A percentile compares a stretch with the other conserved stretches of the same genome.
phyloP scores from a whole-genome alignment of 2,113 vertebrate genomes.

The Clupea harengus region DNA sequence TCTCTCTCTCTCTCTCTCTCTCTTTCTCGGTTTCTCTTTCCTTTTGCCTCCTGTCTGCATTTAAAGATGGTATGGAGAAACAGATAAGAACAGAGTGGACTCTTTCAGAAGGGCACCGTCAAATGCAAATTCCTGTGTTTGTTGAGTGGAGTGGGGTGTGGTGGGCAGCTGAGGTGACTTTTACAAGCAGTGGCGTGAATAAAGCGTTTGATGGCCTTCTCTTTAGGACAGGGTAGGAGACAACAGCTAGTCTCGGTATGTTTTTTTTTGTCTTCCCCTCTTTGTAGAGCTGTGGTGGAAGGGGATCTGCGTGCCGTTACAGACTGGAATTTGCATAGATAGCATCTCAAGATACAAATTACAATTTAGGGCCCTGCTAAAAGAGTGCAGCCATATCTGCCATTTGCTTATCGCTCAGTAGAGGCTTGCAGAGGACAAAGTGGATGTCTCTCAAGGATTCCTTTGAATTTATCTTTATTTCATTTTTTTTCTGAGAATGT shows the following conservation, averaged over 20 bases:
- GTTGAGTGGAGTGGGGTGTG: not conserved
- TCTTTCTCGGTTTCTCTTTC: not conserved
- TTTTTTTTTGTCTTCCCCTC: slow-evolving; percentile 21
- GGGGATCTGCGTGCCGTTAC: not conserved
- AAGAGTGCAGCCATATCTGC: slow-evolving; percentile 33
- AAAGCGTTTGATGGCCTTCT: slow-evolving; percentile 56
- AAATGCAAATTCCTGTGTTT: slow-evolving; percentile 39
- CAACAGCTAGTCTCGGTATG: slow-evolving; percentile 22
- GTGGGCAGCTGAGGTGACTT: slow-evolving; percentile 40
- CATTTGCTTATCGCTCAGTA: slow-evolving; percentile 41
- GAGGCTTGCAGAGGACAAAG: slow-evolving; percentile 45
- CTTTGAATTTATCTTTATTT: slow-evolving; percentile 42
- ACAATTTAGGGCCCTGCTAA: slow-evolving; percentile 44
- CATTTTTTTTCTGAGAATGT: slow-evolving; percentile 37
- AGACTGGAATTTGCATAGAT: slow-evolving; percentile 44
- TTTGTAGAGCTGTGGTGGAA: not conserved
- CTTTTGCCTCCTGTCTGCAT: not conserved
- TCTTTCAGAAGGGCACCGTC: slow-evolving; percentile 35
- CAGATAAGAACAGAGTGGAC: slow-evolving; percentile 27
- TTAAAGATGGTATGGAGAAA: slow-evolving; percentile 24
- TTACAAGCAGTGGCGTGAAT: slow-evolving; percentile 39
- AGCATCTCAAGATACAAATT: slow-evolving; percentile 45
- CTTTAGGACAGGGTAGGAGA: slow-evolving; percentile 25
- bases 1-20: slow-evolving; percentile 15
- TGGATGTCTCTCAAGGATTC: slow-evolving; percentile 43